Percentiles rank a stretch among this genome's conserved stretches.
Conservation (phyloP, 1,140 invertebrate species). For the Ceratosolen fusciceps region DNA sequence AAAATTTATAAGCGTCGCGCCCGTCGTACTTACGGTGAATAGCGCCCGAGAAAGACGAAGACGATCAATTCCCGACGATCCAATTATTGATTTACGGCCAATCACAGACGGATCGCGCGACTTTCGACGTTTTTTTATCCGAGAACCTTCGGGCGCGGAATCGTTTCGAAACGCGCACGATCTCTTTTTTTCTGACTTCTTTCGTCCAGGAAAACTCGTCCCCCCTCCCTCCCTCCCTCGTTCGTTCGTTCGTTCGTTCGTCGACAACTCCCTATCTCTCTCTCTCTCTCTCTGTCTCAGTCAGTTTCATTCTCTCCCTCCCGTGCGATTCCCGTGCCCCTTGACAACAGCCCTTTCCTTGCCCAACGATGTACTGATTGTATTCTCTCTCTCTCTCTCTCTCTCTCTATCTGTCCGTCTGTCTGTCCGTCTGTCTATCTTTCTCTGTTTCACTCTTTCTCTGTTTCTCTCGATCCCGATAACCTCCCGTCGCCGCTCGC, state of each 20-base stretch:
- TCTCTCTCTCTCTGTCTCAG: neutral
- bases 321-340: too few relatives aligned
- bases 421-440: too few relatives aligned
- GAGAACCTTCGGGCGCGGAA: slow-evolving; percentile 36
- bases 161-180: slow-evolving; percentile 45
- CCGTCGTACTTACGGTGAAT: slow-evolving; percentile 1
- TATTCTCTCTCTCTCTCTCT: neutral
- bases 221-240: neutral
- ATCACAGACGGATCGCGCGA: slow-evolving; percentile 33
- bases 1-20: slow-evolving; percentile 46
- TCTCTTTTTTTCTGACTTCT: slow-evolving; percentile 32
- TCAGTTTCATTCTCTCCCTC: too few relatives aligned
- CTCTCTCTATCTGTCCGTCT: neutral
- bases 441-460: neutral
- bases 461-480: neutral
- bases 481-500: neutral
- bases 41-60: slow-evolving; percentile 15
- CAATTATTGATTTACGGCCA: slow-evolving; percentile 50
- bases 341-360: too few relatives aligned
- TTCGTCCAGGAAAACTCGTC: slow-evolving; percentile 28
- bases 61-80: slow-evolving; percentile 43
- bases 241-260: neutral
- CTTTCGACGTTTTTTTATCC: slow-evolving; percentile 45
- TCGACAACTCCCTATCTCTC: neutral
- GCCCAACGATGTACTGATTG: too few relatives aligned